Percentiles rank a stretch among this genome's conserved stretches.
phyloP scores from a whole-genome alignment of 2,888 invertebrate genomes.

The Eurytoma adleriae region DNA sequence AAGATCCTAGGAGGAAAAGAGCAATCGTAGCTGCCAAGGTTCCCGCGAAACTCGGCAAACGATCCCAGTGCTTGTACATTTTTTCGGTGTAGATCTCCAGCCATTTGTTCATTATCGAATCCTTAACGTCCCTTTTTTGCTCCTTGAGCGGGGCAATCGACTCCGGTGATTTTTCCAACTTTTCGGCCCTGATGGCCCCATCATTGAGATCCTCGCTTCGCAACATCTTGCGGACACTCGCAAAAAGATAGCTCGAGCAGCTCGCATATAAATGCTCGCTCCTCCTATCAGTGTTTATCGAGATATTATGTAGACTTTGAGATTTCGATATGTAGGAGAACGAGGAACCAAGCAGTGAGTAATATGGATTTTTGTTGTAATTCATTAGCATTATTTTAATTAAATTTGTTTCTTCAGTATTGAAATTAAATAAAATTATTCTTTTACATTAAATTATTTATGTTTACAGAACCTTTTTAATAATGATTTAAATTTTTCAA shows the following conservation, averaged over 20 bases:
- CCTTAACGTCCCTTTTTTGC: not conserved
- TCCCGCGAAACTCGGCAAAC: constrained; percentile 34
- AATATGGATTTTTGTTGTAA: no score
- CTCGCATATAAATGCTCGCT: constrained; percentile 7
- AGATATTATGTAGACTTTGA: constrained; percentile 5
- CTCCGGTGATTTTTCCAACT: not conserved
- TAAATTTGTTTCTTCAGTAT: no score
- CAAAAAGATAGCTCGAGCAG: no score
- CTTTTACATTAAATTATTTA: no score
- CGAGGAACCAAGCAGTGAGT: no score
- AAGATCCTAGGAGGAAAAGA: constrained; percentile 39
- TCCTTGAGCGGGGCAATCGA: not conserved
- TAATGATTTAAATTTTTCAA: no score
- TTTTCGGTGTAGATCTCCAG: constrained; percentile 36
- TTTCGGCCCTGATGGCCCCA: not conserved
- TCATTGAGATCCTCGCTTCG: not conserved
- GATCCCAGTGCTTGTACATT: constrained; percentile 46
- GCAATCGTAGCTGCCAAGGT: constrained; percentile 26
- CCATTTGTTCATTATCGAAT: constrained; percentile 35
- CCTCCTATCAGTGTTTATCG: constrained; percentile 17
- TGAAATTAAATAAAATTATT: no score
- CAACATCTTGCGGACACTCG: not conserved
- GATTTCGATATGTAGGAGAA: no score
- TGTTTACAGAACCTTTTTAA: no score
- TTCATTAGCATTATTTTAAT: no score